Conservation (phyloP, 2,888 invertebrate genomes). For the Dioctria linearis region DNA sequence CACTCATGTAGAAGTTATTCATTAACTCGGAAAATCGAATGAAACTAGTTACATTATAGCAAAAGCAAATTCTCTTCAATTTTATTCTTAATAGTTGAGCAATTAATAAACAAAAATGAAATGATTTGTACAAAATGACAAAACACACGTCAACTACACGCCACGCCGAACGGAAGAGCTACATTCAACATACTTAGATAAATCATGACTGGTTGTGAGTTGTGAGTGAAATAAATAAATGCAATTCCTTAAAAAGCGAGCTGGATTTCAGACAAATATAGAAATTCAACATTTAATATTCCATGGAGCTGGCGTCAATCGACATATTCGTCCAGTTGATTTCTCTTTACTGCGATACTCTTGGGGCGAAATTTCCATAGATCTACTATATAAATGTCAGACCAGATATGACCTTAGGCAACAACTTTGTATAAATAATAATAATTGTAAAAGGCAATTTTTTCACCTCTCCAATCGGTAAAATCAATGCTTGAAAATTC, state of each 20-base stretch:
- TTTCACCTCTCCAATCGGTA: slow-evolving; percentile 1
- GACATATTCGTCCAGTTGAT: not conserved
- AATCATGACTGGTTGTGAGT: not conserved
- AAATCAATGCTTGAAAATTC: not conserved
- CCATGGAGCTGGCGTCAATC: slow-evolving; percentile 1
- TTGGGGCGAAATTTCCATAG: not conserved
- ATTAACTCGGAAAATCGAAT: no score
- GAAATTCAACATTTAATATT: slow-evolving; percentile 13
- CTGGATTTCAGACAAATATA: not conserved
- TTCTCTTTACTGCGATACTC: not conserved
- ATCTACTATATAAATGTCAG: not conserved
- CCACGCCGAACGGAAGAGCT: not conserved
- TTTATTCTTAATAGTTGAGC: not conserved
- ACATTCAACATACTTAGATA: not conserved
- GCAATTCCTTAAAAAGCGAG: not conserved
- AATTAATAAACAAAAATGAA: not conserved
- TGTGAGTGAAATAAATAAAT: not conserved
- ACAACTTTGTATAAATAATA: not conserved
- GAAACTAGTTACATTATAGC: no score
- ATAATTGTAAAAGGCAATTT: slow-evolving; percentile 2
- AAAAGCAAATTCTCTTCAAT: no score
- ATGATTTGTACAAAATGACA: not conserved
- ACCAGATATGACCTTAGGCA: not conserved
- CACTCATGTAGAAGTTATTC: no score
- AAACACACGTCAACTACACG: slow-evolving; percentile 10